Evolutionary conservation across 1,140 invertebrate genomes (phyloP), one percentile per base, ranked within the genome.

Genomic region (Asobara japonica): DNA sequence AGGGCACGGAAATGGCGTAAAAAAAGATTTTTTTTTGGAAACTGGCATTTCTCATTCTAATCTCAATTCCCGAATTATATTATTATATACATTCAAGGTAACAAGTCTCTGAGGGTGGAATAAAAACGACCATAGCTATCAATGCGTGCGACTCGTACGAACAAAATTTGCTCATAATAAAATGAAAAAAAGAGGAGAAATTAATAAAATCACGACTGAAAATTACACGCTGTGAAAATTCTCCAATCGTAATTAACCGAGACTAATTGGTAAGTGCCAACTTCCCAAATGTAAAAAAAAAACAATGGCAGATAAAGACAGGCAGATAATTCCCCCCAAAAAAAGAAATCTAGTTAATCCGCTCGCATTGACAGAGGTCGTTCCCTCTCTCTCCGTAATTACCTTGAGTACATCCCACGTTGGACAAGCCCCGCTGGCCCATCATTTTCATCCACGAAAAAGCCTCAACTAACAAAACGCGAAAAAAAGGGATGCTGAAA

Each of bases 21-120:
- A n/a, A n/a, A n/a, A n/a, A n/a, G n/a, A n/a, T n/a, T n/a, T n/a
- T n/a, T n/a, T n/a, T n/a, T 72, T 41, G 60, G 13, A 77, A 78
- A 77, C 10, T 27, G 36, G 18, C 8, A 16, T 18, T 13, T 45
- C 41, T 11, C 7, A 1, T 45, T 45, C n/a, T n/a, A 45, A 18
- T 45, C n/a, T 13, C 18, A 2, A 45, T 45, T 7, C 8, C 41
- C 13, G 41, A 45, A 7, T 3, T 45, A n/a, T 45, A 16, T 45
- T 45, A 45, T 18, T 45, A 6, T 31, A 38, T 77, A 76, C 66
- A 82, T 85, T 86, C 85, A 87, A 87, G 85, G 84, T 82, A 86
- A 86, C 85, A 82, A 81, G 83, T 86, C 85, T 86, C 84, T 87
- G 84, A 82, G 77, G 81, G 78, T 80, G 72, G 80, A 82, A 83